Conservation (phyloP, 2,797 vertebrate species). For the Macroramphosus scolopax region DNA sequence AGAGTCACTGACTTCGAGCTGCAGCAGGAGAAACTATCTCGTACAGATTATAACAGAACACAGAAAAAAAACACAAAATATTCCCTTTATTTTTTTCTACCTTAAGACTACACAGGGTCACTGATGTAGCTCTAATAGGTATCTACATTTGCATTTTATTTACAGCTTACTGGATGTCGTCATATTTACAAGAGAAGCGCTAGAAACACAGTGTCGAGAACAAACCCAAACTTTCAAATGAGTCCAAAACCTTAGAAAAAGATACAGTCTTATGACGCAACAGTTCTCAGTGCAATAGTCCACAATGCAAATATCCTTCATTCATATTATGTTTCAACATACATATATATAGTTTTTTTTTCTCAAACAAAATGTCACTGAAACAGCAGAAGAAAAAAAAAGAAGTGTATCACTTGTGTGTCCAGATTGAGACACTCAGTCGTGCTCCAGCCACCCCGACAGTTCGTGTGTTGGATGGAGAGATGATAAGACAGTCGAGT, state of each 20-base stretch:
- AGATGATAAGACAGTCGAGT: conserved; percentile 40
- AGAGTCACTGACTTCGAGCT: background rate
- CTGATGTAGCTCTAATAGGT: conserved; percentile 93
- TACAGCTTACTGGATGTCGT: conserved; percentile 86
- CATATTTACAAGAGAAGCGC: conserved; percentile 96
- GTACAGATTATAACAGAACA: conserved; percentile 28
- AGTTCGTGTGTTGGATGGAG: conserved; percentile 41
- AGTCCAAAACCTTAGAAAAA: conserved; percentile 86
- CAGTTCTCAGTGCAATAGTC: conserved; percentile 85
- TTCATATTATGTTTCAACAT: conserved; percentile 74
- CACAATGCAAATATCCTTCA: conserved; percentile 85
- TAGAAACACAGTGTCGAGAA: conserved; percentile 94
- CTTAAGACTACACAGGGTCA: conserved; percentile 96
- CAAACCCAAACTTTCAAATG: conserved; percentile 84
- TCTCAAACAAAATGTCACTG: conserved; percentile 61
- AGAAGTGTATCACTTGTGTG: conserved; percentile 61
- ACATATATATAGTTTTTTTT: conserved; percentile 38
- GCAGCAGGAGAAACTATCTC: background rate
- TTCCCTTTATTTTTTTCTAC: conserved; percentile 85
- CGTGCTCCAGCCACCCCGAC: conserved; percentile 44
- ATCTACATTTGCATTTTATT: conserved; percentile 98
- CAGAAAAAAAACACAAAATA: conserved; percentile 85
- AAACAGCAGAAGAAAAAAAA: conserved; percentile 62
- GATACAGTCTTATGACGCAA: conserved; percentile 84
- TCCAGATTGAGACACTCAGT: conserved; percentile 71